A percentile compares a stretch with the other conserved stretches of the same genome.
These are phyloP conservation scores for Pangasius krempfi DNA, from an alignment of 2,797 vertebrate species.

Conservation along the genomic window DNA sequence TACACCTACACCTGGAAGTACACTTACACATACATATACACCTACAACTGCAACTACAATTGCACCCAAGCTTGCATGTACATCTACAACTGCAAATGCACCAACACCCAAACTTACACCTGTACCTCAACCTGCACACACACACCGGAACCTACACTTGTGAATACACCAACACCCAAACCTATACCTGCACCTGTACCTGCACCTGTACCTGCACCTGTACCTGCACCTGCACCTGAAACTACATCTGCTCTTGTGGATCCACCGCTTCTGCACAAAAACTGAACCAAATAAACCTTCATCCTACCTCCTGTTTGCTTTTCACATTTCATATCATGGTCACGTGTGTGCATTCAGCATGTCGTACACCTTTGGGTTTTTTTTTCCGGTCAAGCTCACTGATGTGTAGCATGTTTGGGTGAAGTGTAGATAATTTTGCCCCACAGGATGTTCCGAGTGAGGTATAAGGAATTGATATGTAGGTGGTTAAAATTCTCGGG, in stretches of 20 bases:
- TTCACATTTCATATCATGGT: background rate
- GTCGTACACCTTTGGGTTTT: background rate
- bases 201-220: background rate
- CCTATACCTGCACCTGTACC: background rate
- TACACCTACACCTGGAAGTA: background rate
- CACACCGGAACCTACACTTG: no score
- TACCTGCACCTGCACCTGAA: background rate
- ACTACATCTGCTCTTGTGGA: background rate
- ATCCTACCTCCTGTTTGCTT: background rate
- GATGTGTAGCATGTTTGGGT: background rate
- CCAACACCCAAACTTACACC: background rate
- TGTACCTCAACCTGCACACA: background rate
- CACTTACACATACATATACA: background rate
- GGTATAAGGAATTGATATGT: background rate
- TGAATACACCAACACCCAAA: background rate
- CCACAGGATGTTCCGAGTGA: background rate
- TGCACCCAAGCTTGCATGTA: background rate
- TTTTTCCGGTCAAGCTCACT: background rate
- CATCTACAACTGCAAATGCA: background rate
- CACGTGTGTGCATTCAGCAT: background rate
- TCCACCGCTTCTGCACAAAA: background rate
- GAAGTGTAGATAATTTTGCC: conserved; percentile 11
- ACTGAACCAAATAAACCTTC: background rate
- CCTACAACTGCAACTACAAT: background rate
- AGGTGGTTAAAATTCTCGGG: background rate